phyloP scores from a whole-genome alignment of 2,888 invertebrate species.

The Euphydryas editha region DNA sequence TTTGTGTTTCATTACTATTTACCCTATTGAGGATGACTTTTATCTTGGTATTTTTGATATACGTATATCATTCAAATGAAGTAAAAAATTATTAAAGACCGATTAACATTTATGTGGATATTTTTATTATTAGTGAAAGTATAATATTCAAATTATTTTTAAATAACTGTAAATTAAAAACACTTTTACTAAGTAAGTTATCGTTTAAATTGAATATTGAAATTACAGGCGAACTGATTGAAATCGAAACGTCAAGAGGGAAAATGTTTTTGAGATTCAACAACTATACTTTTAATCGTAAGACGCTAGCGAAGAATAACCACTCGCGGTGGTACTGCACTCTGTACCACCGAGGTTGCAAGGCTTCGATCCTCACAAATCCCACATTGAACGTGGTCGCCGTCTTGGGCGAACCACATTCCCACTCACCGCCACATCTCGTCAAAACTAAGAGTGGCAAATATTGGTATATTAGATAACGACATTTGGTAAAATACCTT shows the following conservation, averaged over 20 bases:
- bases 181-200: no score
- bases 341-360: slow-evolving; percentile 48
- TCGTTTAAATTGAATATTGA: neutral
- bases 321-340: slow-evolving; percentile 47
- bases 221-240: slow-evolving; percentile 33
- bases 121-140: no score
- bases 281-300: slow-evolving; percentile 34
- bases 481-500: neutral
- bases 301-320: slow-evolving; percentile 18
- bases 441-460: slow-evolving; percentile 17
- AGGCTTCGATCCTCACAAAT: slow-evolving; percentile 42
- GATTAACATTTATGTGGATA: no score
- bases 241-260: slow-evolving; percentile 22
- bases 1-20: neutral
- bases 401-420: slow-evolving; percentile 34
- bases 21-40: no score
- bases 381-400: slow-evolving; percentile 24
- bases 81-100: no score
- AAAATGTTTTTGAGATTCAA: slow-evolving; percentile 23
- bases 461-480: slow-evolving; percentile 22
- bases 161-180: no score
- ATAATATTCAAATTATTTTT: no score
- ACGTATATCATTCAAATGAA: no score
- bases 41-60: no score
- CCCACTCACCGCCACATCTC: slow-evolving; percentile 37